These are phyloP conservation scores for Falco punctatus DNA, from an alignment of 2,113 vertebrate species.

Conservation along the genomic window DNA sequence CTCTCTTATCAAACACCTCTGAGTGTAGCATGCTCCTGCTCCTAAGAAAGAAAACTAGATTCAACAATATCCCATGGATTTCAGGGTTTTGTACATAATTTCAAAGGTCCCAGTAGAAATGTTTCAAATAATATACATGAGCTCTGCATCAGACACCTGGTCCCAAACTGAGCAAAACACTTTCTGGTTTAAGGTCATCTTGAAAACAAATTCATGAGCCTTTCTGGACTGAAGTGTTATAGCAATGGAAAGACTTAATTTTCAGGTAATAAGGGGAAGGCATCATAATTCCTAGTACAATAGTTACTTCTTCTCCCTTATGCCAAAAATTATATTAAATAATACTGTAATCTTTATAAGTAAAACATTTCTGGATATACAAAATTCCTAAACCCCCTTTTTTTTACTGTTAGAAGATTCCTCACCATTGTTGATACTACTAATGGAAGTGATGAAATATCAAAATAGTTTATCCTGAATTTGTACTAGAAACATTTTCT, in stretches of 20 bases:
- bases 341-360: neutral
- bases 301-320: neutral
- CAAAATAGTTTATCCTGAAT: neutral
- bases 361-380: neutral
- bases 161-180: neutral
- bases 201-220: neutral
- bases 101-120: neutral
- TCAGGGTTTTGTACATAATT: neutral
- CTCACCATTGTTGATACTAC: neutral
- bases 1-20: neutral
- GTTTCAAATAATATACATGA: neutral
- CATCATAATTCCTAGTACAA: neutral
- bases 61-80: neutral
- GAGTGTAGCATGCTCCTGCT: neutral
- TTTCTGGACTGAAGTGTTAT: neutral
- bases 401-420: neutral
- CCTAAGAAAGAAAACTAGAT: neutral
- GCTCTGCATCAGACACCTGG: neutral
- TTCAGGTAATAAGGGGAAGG: neutral
- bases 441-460: neutral
- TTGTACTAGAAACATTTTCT: neutral
- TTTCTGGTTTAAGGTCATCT: neutral
- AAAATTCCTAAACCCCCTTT: neutral
- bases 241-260: neutral
- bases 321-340: neutral